Evolutionary conservation across 2,113 vertebrate species (phyloP), one percentile per base, ranked within the genome.

Genomic region (Piaya cayana): DNA sequence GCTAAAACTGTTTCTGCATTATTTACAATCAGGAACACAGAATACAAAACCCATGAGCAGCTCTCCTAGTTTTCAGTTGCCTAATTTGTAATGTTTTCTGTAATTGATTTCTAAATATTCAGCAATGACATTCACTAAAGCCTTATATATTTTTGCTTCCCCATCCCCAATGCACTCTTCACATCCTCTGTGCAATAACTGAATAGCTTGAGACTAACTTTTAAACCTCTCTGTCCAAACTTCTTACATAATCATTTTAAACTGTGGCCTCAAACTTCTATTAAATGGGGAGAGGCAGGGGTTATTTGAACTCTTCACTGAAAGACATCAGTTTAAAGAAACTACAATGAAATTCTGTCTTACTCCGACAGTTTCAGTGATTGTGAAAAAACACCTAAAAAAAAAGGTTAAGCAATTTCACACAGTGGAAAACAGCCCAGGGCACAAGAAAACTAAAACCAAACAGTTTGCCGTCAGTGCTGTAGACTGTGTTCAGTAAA

Each of bases 361-460:
- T 96, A 90, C 82, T 93, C 95, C 67, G 88, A 97, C 97, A 97
- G 94, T 96, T 97, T 96, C 83, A 96, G 88, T 93, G 97, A 98
- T 96, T 97, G 96, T 95, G 96, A 97, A 97, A 97, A 97, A 97
- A 92, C 92, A 97, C 95, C 95, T 93, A 72, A 97, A 92, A 96
- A 96, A 94, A 78, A 92, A 95, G 95, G 95, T 98, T 97, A 95
- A 97, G 96, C 96, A 95, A 98, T 97, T 97, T 96, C 94, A 97
- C 96, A 97, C 84, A 56, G 95, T 97, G 93, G 92, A 96, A 97
- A 97, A 98, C 96, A 97, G 92, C 97, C 95, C 75, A 80, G 97
- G 98, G 98, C 96, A 96, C 94, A 93, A 95, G 97, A 88, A 96
- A 97, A 98, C 95, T 97, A 87, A 97, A 97, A 96, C 95, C 93